These are phyloP conservation scores for Lysandra coridon DNA, from an alignment of 2,888 invertebrate genomes.

Conservation along the genomic window DNA sequence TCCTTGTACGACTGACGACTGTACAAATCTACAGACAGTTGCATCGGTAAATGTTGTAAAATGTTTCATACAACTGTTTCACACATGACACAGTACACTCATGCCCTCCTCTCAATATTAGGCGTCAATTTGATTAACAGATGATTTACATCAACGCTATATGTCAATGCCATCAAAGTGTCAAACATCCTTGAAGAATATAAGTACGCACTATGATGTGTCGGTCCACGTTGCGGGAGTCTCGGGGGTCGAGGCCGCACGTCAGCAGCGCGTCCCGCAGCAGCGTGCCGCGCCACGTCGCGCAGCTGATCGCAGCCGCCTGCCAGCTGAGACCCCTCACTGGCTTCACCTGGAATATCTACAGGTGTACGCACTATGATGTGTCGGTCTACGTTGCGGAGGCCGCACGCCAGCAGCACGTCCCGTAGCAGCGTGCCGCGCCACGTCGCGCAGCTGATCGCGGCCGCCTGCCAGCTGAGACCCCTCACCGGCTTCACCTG, in stretches of 20 bases:
- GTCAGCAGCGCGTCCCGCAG: conserved; percentile 85
- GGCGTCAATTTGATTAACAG: too few species aligned
- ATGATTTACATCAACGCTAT: too few species aligned
- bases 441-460: conserved; percentile 96
- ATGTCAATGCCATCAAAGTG: too few species aligned
- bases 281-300: conserved; percentile 90
- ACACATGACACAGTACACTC: too few species aligned
- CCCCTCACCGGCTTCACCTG: conserved; percentile 82
- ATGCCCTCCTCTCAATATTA: too few species aligned
- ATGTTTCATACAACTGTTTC: too few species aligned
- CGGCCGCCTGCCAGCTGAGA: conserved; percentile 94
- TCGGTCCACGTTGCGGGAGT: conserved; percentile 61
- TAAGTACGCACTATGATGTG: conserved; percentile 84
- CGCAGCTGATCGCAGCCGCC: conserved; percentile 96
- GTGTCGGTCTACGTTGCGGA: conserved; percentile 74
- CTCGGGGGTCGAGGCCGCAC: conserved; percentile 82
- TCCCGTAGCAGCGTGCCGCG: conserved; percentile 88
- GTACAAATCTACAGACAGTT: too few species aligned
- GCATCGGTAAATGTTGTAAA: too few species aligned
- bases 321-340: conserved; percentile 94
- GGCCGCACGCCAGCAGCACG: conserved; percentile 83
- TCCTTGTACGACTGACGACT: too few species aligned
- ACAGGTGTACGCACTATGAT: conserved; percentile 81
- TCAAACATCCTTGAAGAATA: background rate
- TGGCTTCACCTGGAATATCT: conserved; percentile 42